A percentile compares a stretch with the other conserved stretches of the same genome.
phyloP scores from a whole-genome alignment of 2,797 vertebrate genomes.

The Cyprinella venusta region DNA sequence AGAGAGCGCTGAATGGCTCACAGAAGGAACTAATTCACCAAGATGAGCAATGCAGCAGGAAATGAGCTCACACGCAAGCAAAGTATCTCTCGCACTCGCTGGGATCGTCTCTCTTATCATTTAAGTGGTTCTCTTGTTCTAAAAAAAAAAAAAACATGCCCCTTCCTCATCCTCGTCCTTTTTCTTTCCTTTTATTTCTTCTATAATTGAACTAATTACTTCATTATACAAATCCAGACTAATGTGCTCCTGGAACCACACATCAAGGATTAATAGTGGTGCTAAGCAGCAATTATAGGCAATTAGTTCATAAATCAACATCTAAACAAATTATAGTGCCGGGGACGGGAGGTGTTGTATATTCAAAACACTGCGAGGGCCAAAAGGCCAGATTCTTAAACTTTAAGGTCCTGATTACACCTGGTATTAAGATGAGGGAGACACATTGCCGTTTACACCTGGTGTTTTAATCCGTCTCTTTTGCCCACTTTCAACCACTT shows the following conservation, averaged over 20 bases:
- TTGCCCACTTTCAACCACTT: not conserved
- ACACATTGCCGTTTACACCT: not conserved
- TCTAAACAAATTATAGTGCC: conserved; percentile 75
- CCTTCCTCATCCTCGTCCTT: conserved; percentile 43
- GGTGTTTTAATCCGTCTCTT: not conserved
- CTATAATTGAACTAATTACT: conserved; percentile 78
- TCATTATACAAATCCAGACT: conserved; percentile 79
- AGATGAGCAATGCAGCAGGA: conserved; percentile 30
- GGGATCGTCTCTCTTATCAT: not conserved
- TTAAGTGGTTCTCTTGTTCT: conserved; percentile 19
- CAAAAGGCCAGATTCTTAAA: conserved; percentile 57
- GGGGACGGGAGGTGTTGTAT: conserved; percentile 45
- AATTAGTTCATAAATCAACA: conserved; percentile 82
- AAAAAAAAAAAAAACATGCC: not conserved
- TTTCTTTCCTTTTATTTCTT: conserved; percentile 68
- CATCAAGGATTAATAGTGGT: conserved; percentile 77
- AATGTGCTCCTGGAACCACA: conserved; percentile 77
- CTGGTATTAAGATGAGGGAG: not conserved
- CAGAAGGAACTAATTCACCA: conserved; percentile 18
- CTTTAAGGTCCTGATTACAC: not conserved
- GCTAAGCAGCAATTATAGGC: conserved; percentile 78
- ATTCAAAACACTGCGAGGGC: conserved; percentile 52
- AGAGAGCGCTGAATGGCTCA: not conserved
- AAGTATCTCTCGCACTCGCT: not conserved
- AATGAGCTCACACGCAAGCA: conserved; percentile 11